Percentiles rank a stretch among this genome's conserved stretches.
Evolutionary conservation across 2,888 invertebrate genomes (phyloP).

Genomic region (Oasisia sp.): DNA sequence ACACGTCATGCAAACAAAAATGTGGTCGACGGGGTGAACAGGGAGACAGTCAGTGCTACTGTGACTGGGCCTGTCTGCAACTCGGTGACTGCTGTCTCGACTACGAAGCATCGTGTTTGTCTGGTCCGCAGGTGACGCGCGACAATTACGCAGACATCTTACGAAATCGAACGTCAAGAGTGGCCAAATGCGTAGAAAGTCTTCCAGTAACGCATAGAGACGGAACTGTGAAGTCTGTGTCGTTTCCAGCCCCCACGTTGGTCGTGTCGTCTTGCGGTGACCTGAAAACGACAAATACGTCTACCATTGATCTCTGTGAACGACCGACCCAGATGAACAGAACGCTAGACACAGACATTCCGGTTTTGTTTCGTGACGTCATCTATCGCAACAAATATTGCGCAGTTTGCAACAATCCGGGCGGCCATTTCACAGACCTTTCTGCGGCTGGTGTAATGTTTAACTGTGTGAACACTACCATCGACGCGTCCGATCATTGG

Average conservation of each 20-base stretch:
- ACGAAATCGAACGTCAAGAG: background rate
- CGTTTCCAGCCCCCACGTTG: background rate
- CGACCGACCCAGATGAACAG: background rate
- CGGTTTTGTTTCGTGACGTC: background rate
- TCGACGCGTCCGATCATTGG: background rate
- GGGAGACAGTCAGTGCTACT: background rate
- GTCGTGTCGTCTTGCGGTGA: background rate
- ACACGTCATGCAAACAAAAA: background rate
- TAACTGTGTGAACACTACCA: background rate
- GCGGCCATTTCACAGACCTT: background rate
- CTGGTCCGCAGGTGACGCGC: background rate
- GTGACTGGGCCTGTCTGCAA: background rate
- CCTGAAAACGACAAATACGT: background rate
- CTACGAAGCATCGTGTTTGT: background rate
- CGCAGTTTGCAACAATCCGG: background rate
- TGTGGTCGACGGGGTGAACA: background rate
- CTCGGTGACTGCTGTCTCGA: background rate
- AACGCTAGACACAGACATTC: background rate
- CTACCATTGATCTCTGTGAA: background rate
- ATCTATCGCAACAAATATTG: background rate
- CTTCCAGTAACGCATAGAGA: background rate
- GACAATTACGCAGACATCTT: background rate
- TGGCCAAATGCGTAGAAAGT: background rate
- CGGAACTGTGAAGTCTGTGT: background rate
- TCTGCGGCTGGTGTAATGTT: background rate